phyloP scores from a whole-genome alignment of 2,113 vertebrate genomes.

The Mormyrus lacerda region DNA sequence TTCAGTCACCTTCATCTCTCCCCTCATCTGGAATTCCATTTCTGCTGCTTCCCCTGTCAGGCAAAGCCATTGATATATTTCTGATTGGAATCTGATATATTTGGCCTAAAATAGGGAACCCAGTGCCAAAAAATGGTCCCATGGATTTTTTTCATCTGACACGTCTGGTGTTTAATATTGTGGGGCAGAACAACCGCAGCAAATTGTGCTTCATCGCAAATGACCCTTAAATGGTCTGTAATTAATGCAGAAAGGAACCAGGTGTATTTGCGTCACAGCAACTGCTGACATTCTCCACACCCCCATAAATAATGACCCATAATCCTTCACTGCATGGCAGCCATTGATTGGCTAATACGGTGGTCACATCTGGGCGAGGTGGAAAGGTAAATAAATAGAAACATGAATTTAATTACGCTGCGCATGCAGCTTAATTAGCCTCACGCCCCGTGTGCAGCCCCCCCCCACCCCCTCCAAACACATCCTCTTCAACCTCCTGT shows the following conservation, averaged over 20 bases:
- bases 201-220: not conserved
- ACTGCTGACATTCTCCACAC: not conserved
- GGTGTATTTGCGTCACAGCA: not conserved
- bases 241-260: not conserved
- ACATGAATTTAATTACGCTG: not conserved
- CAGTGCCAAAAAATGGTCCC: not conserved
- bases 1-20: not conserved
- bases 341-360: not conserved
- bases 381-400: not conserved
- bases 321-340: not conserved
- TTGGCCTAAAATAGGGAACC: not conserved
- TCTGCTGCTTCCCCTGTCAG: not conserved
- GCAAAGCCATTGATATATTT: not conserved
- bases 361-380: not conserved
- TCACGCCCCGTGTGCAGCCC: not conserved
- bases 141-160: not conserved
- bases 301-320: not conserved
- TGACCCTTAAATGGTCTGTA: not conserved
- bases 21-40: not conserved
- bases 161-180: not conserved
- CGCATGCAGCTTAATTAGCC: not conserved
- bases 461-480: not conserved
- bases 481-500: not conserved
- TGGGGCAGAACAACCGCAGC: not conserved
- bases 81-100: not conserved